Evolutionary conservation across 2,888 invertebrate species (phyloP).

Genomic region (Rutpela maculata): DNA sequence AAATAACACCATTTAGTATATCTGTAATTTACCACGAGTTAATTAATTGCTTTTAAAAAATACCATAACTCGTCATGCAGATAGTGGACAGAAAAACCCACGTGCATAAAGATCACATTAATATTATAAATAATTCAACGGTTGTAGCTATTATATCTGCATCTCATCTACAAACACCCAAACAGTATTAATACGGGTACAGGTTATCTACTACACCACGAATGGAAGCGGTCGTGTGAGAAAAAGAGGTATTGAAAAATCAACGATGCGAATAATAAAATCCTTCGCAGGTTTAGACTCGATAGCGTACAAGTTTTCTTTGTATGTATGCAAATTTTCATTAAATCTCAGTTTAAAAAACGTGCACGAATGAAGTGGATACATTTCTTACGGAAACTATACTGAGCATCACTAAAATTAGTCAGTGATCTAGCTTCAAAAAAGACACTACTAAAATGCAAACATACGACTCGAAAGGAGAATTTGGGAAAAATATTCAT

Average conservation of each 20-base stretch:
- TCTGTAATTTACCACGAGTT: neutral
- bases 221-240: neutral
- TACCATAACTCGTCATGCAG: neutral
- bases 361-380: no score
- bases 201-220: neutral
- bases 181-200: constrained; percentile 2
- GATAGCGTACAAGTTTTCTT: no score
- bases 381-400: no score
- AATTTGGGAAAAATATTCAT: no score
- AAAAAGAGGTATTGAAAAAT: neutral
- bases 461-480: no score
- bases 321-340: no score
- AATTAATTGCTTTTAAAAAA: neutral
- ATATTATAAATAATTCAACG: constrained; percentile 6
- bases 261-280: neutral
- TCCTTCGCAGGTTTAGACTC: neutral
- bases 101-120: neutral
- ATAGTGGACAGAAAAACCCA: neutral
- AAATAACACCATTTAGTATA: neutral
- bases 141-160: constrained; percentile 1
- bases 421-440: no score
- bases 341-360: no score
- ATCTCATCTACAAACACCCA: constrained; percentile 4
- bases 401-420: no score
- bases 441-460: no score